Evolutionary conservation across 2,797 vertebrate species (phyloP).

Genomic region (Phoebastria nigripes): DNA sequence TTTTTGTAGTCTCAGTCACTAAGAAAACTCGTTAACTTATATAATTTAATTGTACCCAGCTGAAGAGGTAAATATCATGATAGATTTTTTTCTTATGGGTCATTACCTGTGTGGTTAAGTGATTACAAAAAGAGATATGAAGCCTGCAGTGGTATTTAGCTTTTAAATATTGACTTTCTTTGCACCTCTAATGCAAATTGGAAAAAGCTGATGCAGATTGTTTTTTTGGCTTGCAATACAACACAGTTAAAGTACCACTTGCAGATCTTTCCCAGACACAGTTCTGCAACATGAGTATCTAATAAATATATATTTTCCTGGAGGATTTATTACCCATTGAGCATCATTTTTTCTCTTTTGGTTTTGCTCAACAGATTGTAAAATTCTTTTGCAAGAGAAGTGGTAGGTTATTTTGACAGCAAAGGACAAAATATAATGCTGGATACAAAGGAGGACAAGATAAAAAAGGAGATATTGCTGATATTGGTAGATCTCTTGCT

Average conservation of each 20-base stretch:
- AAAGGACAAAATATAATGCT: neutral
- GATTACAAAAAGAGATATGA: constrained; percentile 44
- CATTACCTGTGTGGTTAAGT: constrained; percentile 28
- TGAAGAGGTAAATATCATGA: constrained; percentile 49
- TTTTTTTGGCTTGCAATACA: neutral
- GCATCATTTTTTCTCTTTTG: neutral
- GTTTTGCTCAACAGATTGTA: neutral
- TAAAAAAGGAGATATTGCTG: neutral
- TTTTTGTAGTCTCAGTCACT: neutral
- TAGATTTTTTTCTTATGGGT: constrained; percentile 52
- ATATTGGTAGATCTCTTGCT: neutral
- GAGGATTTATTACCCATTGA: neutral
- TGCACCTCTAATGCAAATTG: constrained; percentile 4
- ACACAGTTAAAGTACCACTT: neutral
- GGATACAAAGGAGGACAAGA: neutral
- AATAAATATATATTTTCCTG: constrained; percentile 19
- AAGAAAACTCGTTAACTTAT: constrained; percentile 33
- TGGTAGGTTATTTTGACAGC: neutral
- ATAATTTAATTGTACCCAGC: constrained; percentile 25
- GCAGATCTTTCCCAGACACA: neutral
- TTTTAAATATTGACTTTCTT: constrained; percentile 50
- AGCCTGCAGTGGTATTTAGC: neutral
- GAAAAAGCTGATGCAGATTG: constrained; percentile 15
- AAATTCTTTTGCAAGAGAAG: neutral
- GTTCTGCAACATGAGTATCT: neutral